Base-by-base conservation (phyloP, 1,140 invertebrate genomes). In the Asbolus verrucosus region DNA sequence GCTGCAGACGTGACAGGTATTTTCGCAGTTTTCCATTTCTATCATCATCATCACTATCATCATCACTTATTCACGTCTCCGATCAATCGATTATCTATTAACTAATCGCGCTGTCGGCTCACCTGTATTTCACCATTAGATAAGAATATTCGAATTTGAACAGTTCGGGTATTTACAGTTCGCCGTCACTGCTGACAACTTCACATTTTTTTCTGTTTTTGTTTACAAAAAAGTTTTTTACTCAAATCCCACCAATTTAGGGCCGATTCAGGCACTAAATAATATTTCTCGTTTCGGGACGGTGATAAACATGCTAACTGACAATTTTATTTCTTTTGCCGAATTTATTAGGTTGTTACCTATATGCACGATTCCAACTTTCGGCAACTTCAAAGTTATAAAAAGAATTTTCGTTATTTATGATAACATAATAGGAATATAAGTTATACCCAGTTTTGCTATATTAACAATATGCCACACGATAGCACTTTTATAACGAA, bases 1-100 rank as follows among this genome's bases (percentile, higher is more conserved):
- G 1, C 46, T 27, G 46, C 46, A 54, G 27, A 54, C 46, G 21
- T 54, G 46, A 54, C 46, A 54, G 46, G 46, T 54, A 54, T 54
- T 43, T 43, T 43, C 15, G 2, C 11, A 6, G 6, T 43, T 43
- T 43, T 43, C 11, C 4, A 15, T 43, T 43, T 43, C 15, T 43
- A 43, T 38, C 11, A 6, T 36, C 11, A n/a, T n/a, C n/a, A n/a
- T n/a, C n/a, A n/a, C n/a, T n/a, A n/a, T n/a, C n/a, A n/a, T n/a
- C n/a, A n/a, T n/a, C n/a, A n/a, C n/a, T n/a, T n/a, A n/a, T n/a
- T n/a, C n/a, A n/a, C n/a, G n/a, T n/a, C n/a, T n/a, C n/a, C n/a
- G n/a, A n/a, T n/a, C n/a, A n/a, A n/a, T n/a, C n/a, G n/a, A n/a
- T n/a, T n/a, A n/a, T n/a, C n/a, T n/a, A n/a, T n/a, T n/a, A n/a